Evolutionary conservation across 2,797 vertebrate genomes (phyloP), one percentile per base, ranked within the genome.

Genomic region (Ambastaia sidthimunki): DNA sequence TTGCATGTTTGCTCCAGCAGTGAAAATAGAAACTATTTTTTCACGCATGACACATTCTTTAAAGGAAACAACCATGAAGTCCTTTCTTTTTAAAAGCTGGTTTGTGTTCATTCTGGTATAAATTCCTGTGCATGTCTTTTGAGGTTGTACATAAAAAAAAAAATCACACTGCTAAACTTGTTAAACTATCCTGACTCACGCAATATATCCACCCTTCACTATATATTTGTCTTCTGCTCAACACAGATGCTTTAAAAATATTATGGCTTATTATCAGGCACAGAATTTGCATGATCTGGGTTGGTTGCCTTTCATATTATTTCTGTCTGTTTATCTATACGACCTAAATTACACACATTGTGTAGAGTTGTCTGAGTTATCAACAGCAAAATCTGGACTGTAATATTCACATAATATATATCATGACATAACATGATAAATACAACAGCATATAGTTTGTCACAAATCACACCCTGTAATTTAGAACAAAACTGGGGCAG

Each of bases 241-340:
- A 52, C 16, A 28, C 28, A 18, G 21, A 41, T 67, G 23, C 18
- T 16, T 69, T 50, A 21, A 21, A 48, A 59, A 60, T 0, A 54
- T 71, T 62, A 71, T 71, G 67, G 44, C 55, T 63, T 63, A n/a
- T 71, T 71, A 37, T 78, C 47, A 37, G 57, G 75, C 23, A 63
- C 25, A 62, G 10, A 70, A 63, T 41, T 25, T 62, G 16, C 21
- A 6, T 68, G 18, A 28, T 57, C 48, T 4, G 19, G 28, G 28
- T 28, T 28, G 28, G 28, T 28, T 28, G 28, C 28, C 10, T 37
- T 25, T 55, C 7, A 44, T 55, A 10, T 59, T 67, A 18, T 28
- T 55, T 66, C 31, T 9, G 2, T 55, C 31, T 55, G 16, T 67
- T 1, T 0, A 15, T 66, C 31, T 21, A 10, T 7, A 25, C 41